phyloP scores from a whole-genome alignment of 2,888 invertebrate species.

The Lissonota sp. region DNA sequence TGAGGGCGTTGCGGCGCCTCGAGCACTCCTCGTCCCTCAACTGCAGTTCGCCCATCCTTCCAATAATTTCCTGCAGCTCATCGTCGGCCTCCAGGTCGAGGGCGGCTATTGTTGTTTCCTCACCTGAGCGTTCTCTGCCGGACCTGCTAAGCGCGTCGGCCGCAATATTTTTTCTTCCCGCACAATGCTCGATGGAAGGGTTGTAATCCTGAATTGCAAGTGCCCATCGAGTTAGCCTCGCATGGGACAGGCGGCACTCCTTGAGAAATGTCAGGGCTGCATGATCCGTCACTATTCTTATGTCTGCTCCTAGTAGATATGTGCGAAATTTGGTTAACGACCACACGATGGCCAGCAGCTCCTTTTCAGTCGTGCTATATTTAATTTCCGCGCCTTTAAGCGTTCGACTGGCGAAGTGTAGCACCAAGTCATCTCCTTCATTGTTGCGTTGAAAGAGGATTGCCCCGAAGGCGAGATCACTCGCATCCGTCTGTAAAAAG shows the following conservation, averaged over 20 bases:
- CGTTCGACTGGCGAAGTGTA: constrained; percentile 21
- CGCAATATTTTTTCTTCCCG: constrained; percentile 21
- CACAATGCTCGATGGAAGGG: constrained; percentile 20
- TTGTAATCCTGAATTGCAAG: constrained; percentile 47
- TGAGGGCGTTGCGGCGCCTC: background rate
- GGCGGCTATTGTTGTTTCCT: background rate
- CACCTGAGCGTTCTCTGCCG: background rate
- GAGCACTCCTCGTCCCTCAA: background rate
- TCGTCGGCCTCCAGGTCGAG: background rate
- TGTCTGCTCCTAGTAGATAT: constrained; percentile 24
- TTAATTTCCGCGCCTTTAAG: constrained; percentile 27
- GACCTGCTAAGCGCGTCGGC: constrained; percentile 24
- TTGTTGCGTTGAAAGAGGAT: background rate
- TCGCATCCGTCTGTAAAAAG: constrained; percentile 18
- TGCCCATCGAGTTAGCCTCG: constrained; percentile 34
- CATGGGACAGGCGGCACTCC: constrained; percentile 24
- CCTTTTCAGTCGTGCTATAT: constrained; percentile 46
- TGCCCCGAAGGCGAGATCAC: constrained; percentile 12
- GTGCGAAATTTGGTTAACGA: constrained; percentile 39
- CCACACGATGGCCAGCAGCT: constrained; percentile 37
- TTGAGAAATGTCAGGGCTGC: constrained; percentile 40
- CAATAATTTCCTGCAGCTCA: background rate
- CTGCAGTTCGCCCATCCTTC: background rate
- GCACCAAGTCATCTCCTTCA: background rate
- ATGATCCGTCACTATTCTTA: constrained; percentile 48